A percentile compares a stretch with the other conserved stretches of the same genome.
Conservation (phyloP, 1,140 invertebrate genomes). For the Myzus persicae region DNA sequence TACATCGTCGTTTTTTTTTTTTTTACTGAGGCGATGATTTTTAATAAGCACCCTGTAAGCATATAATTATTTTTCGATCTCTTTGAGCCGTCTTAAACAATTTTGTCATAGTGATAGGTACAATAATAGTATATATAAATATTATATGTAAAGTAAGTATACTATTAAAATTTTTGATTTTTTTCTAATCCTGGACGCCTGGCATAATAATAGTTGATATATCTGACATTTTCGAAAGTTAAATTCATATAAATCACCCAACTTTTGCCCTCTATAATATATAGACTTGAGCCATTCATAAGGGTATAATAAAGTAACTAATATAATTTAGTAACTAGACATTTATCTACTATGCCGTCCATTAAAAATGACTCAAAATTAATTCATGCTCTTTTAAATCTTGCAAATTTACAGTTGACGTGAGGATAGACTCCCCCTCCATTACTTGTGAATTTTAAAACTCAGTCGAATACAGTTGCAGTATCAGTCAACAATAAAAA, state of each 20-base stretch:
- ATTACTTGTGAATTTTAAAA: slow-evolving; percentile 82
- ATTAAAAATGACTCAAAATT: not conserved
- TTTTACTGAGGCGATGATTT: too few relatives aligned
- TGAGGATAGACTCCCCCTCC: slow-evolving; percentile 76
- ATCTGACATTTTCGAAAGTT: not conserved
- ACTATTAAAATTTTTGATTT: not conserved
- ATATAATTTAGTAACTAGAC: not conserved
- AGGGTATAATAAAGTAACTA: too few relatives aligned
- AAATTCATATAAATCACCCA: not conserved
- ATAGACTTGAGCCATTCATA: not conserved
- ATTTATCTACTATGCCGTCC: not conserved
- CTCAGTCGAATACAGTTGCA: slow-evolving; percentile 78
- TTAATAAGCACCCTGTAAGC: too few relatives aligned
- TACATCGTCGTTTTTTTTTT: too few relatives aligned
- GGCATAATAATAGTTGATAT: not conserved
- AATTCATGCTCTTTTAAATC: not conserved
- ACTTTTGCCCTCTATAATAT: not conserved
- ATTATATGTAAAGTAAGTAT: not conserved
- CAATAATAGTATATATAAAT: not conserved
- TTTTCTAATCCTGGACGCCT: not conserved
- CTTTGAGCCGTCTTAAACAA: too few relatives aligned
- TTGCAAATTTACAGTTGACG: slow-evolving; percentile 60
- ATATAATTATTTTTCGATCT: too few relatives aligned
- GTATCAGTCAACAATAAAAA: slow-evolving; percentile 95
- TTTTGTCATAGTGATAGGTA: not conserved